Conservation (phyloP, 2,797 vertebrate genomes). For the Thripadectes ignobilis region DNA sequence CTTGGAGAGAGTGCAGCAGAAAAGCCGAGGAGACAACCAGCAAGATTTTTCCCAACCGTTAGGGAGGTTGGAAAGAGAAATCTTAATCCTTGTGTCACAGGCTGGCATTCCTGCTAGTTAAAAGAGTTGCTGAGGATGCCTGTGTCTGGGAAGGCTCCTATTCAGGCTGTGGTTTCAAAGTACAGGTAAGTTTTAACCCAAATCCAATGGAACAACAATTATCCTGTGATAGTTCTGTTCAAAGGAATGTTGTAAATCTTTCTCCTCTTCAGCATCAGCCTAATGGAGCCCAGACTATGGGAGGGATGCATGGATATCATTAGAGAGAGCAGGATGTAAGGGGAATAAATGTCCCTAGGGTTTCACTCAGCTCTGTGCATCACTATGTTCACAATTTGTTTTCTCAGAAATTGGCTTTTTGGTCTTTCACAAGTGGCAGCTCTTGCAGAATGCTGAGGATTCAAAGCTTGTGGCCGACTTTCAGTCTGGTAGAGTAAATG, state of each 20-base stretch:
- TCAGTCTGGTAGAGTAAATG: neutral
- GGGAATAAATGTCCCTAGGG: neutral
- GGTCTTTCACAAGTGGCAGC: neutral
- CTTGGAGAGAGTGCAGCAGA: slow-evolving; percentile 5
- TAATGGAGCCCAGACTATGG: neutral
- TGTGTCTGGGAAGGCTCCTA: neutral
- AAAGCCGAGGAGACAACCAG: neutral
- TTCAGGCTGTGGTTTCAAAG: neutral
- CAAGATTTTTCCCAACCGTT: neutral
- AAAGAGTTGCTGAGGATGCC: neutral
- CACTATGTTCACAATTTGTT: neutral
- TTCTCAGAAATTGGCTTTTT: neutral
- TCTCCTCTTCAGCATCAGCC: neutral
- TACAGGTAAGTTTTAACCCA: slow-evolving; percentile 15
- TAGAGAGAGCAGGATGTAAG: neutral
- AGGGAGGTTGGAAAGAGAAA: neutral
- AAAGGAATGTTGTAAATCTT: neutral
- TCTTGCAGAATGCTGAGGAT: neutral
- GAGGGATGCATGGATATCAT: neutral
- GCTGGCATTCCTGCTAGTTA: neutral
- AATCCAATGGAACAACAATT: neutral
- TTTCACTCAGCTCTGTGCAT: neutral
- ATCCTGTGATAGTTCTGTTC: neutral
- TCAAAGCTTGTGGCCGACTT: neutral
- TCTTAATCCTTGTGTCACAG: slow-evolving; percentile 9